Conservation (phyloP, 2,113 vertebrate genomes). For the Sarotherodon lohbergeri region DNA sequence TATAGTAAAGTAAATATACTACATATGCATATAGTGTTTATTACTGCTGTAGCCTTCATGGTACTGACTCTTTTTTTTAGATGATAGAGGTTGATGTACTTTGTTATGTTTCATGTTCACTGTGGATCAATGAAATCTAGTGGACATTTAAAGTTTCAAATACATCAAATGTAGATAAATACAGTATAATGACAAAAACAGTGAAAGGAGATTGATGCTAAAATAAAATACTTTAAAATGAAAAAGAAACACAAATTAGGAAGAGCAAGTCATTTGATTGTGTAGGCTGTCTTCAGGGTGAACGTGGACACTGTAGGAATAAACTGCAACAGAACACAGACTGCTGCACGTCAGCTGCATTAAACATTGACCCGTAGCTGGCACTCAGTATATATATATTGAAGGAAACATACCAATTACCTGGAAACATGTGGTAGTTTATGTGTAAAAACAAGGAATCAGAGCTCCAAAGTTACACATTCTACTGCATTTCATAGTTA, state of each 20-base stretch:
- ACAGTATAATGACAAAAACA: neutral
- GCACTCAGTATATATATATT: neutral
- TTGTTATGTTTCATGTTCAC: neutral
- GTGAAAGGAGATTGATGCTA: neutral
- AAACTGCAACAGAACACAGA: neutral
- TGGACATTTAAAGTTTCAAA: neutral
- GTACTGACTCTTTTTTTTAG: neutral
- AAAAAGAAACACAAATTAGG: neutral
- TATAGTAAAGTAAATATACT: neutral
- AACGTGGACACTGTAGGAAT: neutral
- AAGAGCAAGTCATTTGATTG: neutral
- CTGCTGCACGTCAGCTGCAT: neutral
- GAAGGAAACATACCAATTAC: neutral
- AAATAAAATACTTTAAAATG: neutral
- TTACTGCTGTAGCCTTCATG: neutral
- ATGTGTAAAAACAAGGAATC: neutral
- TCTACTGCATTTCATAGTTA: neutral
- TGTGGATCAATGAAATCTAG: neutral
- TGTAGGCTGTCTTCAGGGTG: rapidly evolving
- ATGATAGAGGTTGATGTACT: neutral
- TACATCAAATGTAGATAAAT: neutral
- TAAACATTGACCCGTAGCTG: neutral
- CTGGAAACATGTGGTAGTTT: neutral
- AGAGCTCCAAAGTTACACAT: neutral
- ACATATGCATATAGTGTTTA: neutral